These are phyloP conservation scores for Atrina japonica DNA, from an alignment of 2,888 invertebrate species.

Conservation along the genomic window DNA sequence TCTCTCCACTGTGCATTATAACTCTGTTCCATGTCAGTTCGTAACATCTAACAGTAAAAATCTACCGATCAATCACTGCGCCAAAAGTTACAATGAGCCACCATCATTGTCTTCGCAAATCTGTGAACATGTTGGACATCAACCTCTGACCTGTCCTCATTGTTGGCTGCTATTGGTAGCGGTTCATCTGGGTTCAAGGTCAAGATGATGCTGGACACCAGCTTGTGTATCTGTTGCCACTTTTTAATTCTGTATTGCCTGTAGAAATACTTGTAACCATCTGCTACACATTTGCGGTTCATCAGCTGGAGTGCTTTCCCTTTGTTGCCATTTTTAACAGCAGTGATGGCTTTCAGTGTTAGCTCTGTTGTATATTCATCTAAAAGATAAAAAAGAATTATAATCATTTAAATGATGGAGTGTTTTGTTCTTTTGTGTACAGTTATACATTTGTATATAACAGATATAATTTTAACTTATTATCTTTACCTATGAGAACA, in stretches of 20 bases:
- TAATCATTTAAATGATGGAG: not conserved
- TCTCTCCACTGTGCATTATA: too few species aligned
- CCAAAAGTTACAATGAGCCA: constrained; percentile 34
- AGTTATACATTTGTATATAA: too few species aligned
- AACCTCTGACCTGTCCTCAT: constrained; percentile 1
- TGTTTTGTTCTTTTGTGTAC: too few species aligned
- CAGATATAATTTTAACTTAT: too few species aligned
- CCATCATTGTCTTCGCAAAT: constrained; percentile 34
- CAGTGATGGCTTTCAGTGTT: constrained; percentile 16
- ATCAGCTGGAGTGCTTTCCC: constrained; percentile 28
- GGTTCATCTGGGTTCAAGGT: constrained; percentile 10
- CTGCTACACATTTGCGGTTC: constrained; percentile 20
- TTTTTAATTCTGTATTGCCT: constrained; percentile 27
- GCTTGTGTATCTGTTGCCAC: constrained; percentile 21
- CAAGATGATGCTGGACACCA: constrained; percentile 16
- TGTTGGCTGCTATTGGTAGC: not conserved
- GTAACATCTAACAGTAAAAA: too few species aligned
- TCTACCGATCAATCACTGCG: too few species aligned
- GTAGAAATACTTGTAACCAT: constrained; percentile 34
- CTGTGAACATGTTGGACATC: constrained; percentile 31
- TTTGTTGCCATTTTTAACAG: constrained; percentile 27
- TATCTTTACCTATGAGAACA: too few species aligned
- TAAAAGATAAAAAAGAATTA: constrained; percentile 18
- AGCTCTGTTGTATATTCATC: constrained; percentile 18
- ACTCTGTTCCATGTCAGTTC: too few species aligned